Conservation (phyloP, 2,888 invertebrate genomes). For the Andrena marginata region DNA sequence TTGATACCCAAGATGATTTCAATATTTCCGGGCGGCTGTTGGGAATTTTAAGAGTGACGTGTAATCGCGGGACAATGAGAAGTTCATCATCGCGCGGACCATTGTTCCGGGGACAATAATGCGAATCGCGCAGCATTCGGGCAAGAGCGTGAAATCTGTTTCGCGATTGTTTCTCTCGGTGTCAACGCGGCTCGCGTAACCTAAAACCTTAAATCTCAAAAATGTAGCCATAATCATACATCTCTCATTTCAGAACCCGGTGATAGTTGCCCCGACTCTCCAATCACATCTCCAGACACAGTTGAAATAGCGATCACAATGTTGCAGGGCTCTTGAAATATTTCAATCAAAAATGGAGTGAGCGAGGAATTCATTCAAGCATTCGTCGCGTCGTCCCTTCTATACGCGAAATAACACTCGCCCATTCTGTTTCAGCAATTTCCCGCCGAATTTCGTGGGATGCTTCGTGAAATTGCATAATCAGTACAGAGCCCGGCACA, state of each 20-base stretch:
- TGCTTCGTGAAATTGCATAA: constrained; percentile 77
- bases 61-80: too few relatives aligned
- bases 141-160: constrained; percentile 5
- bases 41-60: too few relatives aligned
- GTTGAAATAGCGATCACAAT: constrained; percentile 4
- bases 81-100: too few relatives aligned
- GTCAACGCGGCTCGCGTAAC: constrained; percentile 2
- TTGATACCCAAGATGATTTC: constrained; percentile 14
- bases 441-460: constrained; percentile 66
- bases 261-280: background rate
- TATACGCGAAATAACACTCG: background rate
- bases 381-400: background rate
- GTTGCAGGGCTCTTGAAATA: background rate
- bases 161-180: constrained; percentile 39
- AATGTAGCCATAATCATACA: constrained; percentile 7
- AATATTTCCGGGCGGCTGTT: constrained; percentile 16
- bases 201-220: constrained; percentile 19
- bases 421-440: constrained; percentile 24
- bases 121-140: background rate
- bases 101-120: constrained; percentile 14
- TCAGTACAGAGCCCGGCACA: constrained; percentile 74
- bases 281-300: background rate
- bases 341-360: constrained; percentile 41
- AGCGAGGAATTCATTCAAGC: constrained; percentile 7
- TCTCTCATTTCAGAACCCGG: background rate